Percentiles rank a stretch among this genome's conserved stretches.
phyloP scores from a whole-genome alignment of 2,888 invertebrate genomes.

The Mythimna vitellina region DNA sequence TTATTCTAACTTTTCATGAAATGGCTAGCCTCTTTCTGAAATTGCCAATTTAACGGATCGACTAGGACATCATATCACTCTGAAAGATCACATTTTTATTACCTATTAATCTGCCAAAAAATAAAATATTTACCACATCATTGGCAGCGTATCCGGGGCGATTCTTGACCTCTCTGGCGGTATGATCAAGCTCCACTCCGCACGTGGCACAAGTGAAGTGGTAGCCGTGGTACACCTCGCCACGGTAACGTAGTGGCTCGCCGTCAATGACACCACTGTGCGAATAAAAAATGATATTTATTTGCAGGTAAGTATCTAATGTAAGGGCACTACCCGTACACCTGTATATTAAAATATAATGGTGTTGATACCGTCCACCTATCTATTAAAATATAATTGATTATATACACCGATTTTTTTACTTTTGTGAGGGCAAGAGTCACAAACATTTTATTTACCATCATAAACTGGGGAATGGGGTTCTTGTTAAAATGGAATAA shows the following conservation, averaged over 20 bases:
- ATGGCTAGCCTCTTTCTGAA: background rate
- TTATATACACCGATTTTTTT: background rate
- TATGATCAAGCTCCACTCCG: slow-evolving; percentile 97
- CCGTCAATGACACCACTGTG: slow-evolving; percentile 96
- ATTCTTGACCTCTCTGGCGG: slow-evolving; percentile 98
- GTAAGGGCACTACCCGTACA: background rate
- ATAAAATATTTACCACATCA: slow-evolving; percentile 92
- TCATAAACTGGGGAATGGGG: too few species aligned
- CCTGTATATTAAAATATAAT: background rate
- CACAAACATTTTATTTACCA: too few species aligned
- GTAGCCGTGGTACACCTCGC: slow-evolving; percentile 99
- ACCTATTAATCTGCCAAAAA: background rate
- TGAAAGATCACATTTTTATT: background rate
- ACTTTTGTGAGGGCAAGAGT: background rate
- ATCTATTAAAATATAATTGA: background rate
- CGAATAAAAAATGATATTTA: background rate
- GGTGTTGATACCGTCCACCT: too few species aligned
- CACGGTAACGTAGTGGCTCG: slow-evolving; percentile 97
- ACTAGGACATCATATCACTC: too few species aligned
- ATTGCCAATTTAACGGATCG: background rate
- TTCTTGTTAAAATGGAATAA: too few species aligned
- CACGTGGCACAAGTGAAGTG: slow-evolving; percentile 99
- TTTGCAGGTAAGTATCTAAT: too few species aligned
- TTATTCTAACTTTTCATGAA: background rate
- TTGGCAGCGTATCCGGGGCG: slow-evolving; percentile 97